Percentiles rank a stretch among this genome's conserved stretches.
Evolutionary conservation across 2,113 vertebrate genomes (phyloP).

Genomic region (Ptilonorhynchus violaceus): DNA sequence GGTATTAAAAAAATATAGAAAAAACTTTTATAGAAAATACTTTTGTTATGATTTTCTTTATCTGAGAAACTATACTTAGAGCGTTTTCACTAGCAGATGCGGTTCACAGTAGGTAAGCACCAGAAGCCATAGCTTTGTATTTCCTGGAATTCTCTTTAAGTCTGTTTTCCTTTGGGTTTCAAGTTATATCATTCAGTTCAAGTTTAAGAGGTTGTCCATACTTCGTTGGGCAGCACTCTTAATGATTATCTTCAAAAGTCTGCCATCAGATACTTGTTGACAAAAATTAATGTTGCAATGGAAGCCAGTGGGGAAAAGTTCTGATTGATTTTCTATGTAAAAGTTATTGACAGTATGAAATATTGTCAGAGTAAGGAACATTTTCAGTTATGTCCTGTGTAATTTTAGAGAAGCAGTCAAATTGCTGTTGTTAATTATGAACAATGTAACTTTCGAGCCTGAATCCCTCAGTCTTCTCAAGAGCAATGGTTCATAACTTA

Average conservation of each 20-base stretch:
- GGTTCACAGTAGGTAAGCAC: not conserved
- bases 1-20: not conserved
- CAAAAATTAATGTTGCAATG: not conserved
- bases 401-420: not conserved
- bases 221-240: not conserved
- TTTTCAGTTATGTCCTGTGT: not conserved
- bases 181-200: not conserved
- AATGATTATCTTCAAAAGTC: not conserved
- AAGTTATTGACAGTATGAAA: not conserved
- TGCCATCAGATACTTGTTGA: not conserved
- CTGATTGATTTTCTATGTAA: not conserved
- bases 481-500: not conserved
- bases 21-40: not conserved
- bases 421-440: not conserved
- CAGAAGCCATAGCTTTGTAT: not conserved
- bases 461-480: not conserved
- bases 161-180: not conserved
- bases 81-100: not conserved
- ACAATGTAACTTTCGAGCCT: not conserved
- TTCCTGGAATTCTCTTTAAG: not conserved
- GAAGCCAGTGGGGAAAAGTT: not conserved
- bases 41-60: not conserved
- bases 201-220: not conserved
- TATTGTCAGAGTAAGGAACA: not conserved
- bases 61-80: not conserved